A percentile compares a stretch with the other conserved stretches of the same genome.
Evolutionary conservation across 2,797 vertebrate genomes (phyloP).

Genomic region (Pseudochromis fuscus): DNA sequence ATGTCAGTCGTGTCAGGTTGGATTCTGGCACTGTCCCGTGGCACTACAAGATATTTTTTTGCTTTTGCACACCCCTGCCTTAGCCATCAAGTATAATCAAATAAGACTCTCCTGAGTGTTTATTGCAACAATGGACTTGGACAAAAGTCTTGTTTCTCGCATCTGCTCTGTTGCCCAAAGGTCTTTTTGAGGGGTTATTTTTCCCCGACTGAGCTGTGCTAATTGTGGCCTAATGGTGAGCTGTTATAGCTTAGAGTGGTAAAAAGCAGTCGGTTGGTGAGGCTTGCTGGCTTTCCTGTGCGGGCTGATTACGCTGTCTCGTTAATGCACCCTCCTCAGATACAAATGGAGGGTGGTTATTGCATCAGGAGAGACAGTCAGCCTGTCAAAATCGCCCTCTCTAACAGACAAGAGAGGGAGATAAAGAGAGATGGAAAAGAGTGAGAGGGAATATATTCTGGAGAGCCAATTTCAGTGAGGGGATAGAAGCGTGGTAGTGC

Average conservation of each 20-base stretch:
- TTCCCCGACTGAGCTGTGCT: slow-evolving; percentile 63
- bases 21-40: slow-evolving; percentile 19
- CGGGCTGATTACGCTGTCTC: slow-evolving; percentile 80
- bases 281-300: slow-evolving; percentile 66
- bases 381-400: slow-evolving; percentile 79
- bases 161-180: slow-evolving; percentile 51
- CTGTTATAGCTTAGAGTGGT: slow-evolving; percentile 72
- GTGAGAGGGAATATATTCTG: slow-evolving; percentile 75
- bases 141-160: slow-evolving; percentile 44
- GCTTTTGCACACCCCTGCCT: slow-evolving; percentile 29
- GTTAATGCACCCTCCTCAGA: slow-evolving; percentile 81
- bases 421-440: slow-evolving; percentile 73
- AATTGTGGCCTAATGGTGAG: slow-evolving; percentile 80
- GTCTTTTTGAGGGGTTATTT: slow-evolving; percentile 66
- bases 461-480: slow-evolving; percentile 78
- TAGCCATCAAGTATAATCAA: slow-evolving; percentile 47
- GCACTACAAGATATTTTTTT: slow-evolving; percentile 20
- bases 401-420: slow-evolving; percentile 70
- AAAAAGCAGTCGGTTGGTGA: slow-evolving; percentile 70
- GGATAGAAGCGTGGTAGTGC: slow-evolving; percentile 72
- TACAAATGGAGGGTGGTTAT: slow-evolving; percentile 84
- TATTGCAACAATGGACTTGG: slow-evolving; percentile 55
- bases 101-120: slow-evolving; percentile 47
- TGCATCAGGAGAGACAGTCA: slow-evolving; percentile 78
- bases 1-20: slow-evolving; percentile 26